phyloP scores from a whole-genome alignment of 1,140 invertebrate species.

The Heliconius melpomene region DNA sequence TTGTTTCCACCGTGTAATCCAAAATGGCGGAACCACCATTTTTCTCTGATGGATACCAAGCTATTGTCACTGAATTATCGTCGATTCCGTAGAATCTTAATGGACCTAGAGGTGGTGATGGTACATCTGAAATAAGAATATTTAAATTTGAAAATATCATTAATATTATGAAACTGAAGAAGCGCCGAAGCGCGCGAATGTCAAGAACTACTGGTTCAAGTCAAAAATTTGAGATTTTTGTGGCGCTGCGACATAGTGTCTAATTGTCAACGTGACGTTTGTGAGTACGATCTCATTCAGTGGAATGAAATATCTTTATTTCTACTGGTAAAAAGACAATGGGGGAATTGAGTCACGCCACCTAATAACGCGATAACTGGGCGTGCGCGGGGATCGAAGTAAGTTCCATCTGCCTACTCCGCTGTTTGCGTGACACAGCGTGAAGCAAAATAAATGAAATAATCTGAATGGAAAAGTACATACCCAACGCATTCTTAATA shows the following conservation, averaged over 20 bases:
- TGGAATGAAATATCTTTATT: no score
- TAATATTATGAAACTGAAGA: neutral
- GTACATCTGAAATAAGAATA: constrained; percentile 84
- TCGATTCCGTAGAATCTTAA: constrained; percentile 91
- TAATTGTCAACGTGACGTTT: no score
- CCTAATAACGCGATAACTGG: no score
- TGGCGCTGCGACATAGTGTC: no score
- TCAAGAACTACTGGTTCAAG: no score
- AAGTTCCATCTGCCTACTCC: neutral
- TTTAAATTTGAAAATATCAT: neutral
- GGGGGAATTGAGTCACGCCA: no score
- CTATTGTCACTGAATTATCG: constrained; percentile 90
- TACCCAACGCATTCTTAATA: constrained; percentile 80
- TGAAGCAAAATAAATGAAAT: neutral
- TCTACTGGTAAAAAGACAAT: no score
- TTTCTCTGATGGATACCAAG: constrained; percentile 90
- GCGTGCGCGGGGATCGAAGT: no score
- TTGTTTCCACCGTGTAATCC: constrained; percentile 93
- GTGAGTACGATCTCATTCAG: no score
- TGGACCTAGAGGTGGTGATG: constrained; percentile 89
- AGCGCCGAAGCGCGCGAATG: no score
- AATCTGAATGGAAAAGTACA: constrained; percentile 14
- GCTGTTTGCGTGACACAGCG: neutral
- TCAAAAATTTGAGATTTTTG: no score
- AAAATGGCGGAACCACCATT: constrained; percentile 93